Evolutionary conservation across 2,113 vertebrate species (phyloP).

Genomic region (Noturus placidus): DNA sequence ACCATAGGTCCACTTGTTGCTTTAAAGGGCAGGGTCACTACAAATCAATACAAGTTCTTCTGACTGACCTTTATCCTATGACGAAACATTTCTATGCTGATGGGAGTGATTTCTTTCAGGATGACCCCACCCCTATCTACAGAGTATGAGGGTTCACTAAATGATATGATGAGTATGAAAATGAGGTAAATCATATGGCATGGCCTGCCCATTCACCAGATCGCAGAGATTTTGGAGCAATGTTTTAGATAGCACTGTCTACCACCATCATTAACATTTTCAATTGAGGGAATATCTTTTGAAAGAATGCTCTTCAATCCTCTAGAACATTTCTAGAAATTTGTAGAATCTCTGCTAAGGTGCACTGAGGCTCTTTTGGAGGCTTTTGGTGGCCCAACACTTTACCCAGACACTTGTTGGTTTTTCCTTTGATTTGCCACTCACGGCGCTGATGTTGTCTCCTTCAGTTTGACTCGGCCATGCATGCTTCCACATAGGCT

Average conservation of each 20-base stretch:
- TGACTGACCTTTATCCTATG: neutral
- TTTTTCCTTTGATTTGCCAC: neutral
- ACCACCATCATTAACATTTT: neutral
- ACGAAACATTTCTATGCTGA: neutral
- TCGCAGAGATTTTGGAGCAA: neutral
- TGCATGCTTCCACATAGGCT: constrained; percentile 21
- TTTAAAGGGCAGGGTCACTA: neutral
- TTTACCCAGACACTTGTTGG: neutral
- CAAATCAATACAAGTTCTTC: constrained; percentile 18
- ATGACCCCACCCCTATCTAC: neutral
- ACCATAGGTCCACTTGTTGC: neutral
- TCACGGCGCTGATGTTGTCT: neutral
- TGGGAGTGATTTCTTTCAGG: neutral
- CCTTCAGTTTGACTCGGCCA: neutral
- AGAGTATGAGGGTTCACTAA: neutral
- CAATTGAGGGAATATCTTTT: neutral
- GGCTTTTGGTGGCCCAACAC: neutral
- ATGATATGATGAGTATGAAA: neutral
- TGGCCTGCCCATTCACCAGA: neutral
- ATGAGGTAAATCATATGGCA: neutral
- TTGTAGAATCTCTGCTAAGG: neutral
- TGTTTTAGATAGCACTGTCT: neutral
- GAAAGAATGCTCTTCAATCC: neutral
- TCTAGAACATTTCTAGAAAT: neutral
- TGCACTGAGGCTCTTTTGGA: neutral